A percentile compares a stretch with the other conserved stretches of the same genome.
Conservation (phyloP, 2,113 vertebrate species). For the Nesogale talazaci region DNA sequence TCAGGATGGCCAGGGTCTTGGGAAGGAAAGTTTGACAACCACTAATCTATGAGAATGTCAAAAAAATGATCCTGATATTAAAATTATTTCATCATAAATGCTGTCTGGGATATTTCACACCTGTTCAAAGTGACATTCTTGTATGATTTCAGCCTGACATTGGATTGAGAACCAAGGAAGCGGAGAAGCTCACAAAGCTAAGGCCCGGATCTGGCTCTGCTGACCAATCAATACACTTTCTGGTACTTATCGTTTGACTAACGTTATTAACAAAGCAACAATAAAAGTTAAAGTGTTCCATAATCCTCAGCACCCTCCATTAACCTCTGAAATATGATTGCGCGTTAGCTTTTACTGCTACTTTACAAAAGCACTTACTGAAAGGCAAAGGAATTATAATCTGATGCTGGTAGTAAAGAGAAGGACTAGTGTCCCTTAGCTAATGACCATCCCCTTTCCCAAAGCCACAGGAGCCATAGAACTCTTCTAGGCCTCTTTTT, state of each 20-base stretch:
- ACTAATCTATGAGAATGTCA: neutral
- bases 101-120: neutral
- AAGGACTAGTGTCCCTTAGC: neutral
- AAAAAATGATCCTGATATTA: neutral
- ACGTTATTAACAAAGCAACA: conserved; percentile 70
- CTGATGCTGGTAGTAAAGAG: neutral
- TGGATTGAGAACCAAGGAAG: neutral
- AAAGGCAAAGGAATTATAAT: conserved; percentile 44
- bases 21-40: neutral
- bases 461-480: neutral
- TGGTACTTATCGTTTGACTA: conserved; percentile 33
- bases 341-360: conserved; percentile 50
- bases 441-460: neutral
- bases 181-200: neutral
- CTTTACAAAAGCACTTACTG: conserved; percentile 60
- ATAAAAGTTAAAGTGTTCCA: conserved; percentile 53
- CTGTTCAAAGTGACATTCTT: neutral
- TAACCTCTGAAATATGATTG: conserved; percentile 75
- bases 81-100: neutral
- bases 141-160: neutral
- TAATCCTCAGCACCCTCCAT: conserved; percentile 45
- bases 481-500: neutral
- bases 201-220: neutral
- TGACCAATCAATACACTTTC: conserved; percentile 31
- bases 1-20: neutral